phyloP scores from a whole-genome alignment of 1,140 invertebrate genomes.

The Forficula auricularia region DNA sequence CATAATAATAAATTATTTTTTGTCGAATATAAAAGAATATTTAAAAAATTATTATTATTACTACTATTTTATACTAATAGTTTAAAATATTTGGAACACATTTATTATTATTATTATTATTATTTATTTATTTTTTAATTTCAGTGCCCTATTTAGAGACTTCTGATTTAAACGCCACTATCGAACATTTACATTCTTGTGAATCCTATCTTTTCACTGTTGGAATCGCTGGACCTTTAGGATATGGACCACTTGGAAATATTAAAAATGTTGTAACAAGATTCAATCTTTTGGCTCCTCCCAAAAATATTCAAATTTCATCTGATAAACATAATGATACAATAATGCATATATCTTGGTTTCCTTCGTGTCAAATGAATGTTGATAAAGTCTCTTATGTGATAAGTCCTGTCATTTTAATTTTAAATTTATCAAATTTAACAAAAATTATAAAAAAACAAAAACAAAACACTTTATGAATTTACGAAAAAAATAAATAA shows the following conservation, averaged over 20 bases:
- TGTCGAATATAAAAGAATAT: too few species aligned
- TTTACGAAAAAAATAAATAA: too few species aligned
- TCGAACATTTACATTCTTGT: conserved; percentile 48
- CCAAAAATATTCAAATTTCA: conserved; percentile 30
- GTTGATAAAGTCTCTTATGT: conserved; percentile 34
- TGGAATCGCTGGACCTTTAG: conserved; percentile 41
- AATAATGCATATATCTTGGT: conserved; percentile 29
- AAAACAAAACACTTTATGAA: too few species aligned
- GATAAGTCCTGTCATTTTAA: conserved; percentile 24
- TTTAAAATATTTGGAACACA: too few species aligned
- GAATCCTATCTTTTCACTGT: conserved; percentile 53
- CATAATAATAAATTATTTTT: too few species aligned
- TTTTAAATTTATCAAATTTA: neutral
- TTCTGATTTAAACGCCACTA: conserved; percentile 32
- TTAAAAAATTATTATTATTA: too few species aligned
- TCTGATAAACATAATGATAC: conserved; percentile 16
- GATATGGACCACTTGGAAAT: conserved; percentile 40
- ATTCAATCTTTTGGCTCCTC: conserved; percentile 38
- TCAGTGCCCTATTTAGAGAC: conserved; percentile 36
- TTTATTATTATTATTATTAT: conserved; percentile 4
- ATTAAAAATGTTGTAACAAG: conserved; percentile 36
- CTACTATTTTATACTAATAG: too few species aligned
- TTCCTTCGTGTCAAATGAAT: conserved; percentile 29
- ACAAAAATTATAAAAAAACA: too few species aligned
- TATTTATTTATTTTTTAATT: conserved; percentile 16